Evolutionary conservation across 2,113 vertebrate species (phyloP).

Genomic region (Nematolebias whitei): DNA sequence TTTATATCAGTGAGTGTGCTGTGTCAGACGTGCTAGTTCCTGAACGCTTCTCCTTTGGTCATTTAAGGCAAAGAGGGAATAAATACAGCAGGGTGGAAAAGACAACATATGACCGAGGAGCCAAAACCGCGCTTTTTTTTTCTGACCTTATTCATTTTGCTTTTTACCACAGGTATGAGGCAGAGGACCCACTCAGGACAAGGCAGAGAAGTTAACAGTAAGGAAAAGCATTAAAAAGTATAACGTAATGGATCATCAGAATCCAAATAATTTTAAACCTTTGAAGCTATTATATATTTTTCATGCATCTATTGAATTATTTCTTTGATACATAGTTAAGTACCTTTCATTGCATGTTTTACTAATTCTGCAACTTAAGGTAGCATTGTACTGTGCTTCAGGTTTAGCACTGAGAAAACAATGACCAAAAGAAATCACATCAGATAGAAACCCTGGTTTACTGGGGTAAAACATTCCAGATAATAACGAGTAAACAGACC

Average conservation of each 20-base stretch:
- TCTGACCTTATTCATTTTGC: conserved; percentile 7
- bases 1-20: too few relatives aligned
- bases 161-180: conserved; percentile 21
- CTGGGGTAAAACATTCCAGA: conserved; percentile 33
- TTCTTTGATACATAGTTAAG: not conserved
- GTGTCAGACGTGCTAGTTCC: conserved; percentile 5
- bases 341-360: conserved; percentile 3
- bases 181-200: conserved; percentile 35
- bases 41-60: conserved; percentile 57
- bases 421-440: conserved; percentile 29
- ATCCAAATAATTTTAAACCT: too few relatives aligned
- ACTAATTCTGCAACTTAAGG: not conserved
- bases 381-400: conserved; percentile 3
- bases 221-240: conserved; percentile 15
- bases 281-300: too few relatives aligned
- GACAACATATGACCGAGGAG: conserved; percentile 31
- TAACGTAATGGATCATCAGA: not conserved
- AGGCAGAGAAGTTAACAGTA: conserved; percentile 52
- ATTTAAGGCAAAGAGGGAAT: conserved; percentile 71
- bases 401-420: conserved; percentile 23
- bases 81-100: conserved; percentile 30
- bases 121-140: conserved; percentile 11
- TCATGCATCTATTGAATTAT: not conserved
- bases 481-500: conserved; percentile 9
- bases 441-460: conserved; percentile 8